Evolutionary conservation across 2,113 vertebrate genomes (phyloP).

Genomic region (Psittacara wagleri): DNA sequence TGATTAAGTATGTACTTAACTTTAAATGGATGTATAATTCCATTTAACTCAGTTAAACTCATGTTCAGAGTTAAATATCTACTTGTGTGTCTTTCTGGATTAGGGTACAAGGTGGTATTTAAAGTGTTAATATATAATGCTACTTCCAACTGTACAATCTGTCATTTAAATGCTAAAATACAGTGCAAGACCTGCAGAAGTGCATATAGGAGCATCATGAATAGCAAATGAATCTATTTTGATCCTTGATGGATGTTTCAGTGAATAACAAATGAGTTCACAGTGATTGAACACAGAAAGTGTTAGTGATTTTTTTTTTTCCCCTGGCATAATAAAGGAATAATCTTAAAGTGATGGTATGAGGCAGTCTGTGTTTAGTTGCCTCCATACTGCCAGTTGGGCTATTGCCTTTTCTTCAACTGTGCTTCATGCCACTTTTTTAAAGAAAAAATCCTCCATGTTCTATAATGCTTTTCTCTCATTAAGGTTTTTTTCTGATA

Average conservation of each 20-base stretch:
- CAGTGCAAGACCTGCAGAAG: slow-evolving; percentile 46
- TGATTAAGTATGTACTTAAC: neutral
- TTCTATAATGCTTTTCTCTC: neutral
- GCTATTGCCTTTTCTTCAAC: neutral
- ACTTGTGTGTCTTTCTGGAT: neutral
- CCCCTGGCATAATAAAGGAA: neutral
- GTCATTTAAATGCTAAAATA: slow-evolving; percentile 40
- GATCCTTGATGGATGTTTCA: slow-evolving; percentile 64
- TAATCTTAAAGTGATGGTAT: neutral
- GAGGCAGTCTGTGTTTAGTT: neutral
- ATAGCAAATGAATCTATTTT: slow-evolving; percentile 67
- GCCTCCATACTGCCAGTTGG: neutral
- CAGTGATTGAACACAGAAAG: slow-evolving; percentile 37
- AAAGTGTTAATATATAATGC: slow-evolving; percentile 25
- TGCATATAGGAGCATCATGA: slow-evolving; percentile 51
- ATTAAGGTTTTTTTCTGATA: neutral
- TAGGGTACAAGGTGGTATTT: neutral
- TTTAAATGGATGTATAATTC: neutral
- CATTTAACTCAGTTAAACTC: neutral
- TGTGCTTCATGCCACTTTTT: neutral
- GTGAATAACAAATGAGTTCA: slow-evolving; percentile 63
- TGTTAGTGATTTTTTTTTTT: neutral
- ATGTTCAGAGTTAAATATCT: neutral
- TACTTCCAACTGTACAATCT: neutral
- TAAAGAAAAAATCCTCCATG: neutral